phyloP scores from a whole-genome alignment of 2,888 invertebrate genomes.

The Drosophila birchii region DNA sequence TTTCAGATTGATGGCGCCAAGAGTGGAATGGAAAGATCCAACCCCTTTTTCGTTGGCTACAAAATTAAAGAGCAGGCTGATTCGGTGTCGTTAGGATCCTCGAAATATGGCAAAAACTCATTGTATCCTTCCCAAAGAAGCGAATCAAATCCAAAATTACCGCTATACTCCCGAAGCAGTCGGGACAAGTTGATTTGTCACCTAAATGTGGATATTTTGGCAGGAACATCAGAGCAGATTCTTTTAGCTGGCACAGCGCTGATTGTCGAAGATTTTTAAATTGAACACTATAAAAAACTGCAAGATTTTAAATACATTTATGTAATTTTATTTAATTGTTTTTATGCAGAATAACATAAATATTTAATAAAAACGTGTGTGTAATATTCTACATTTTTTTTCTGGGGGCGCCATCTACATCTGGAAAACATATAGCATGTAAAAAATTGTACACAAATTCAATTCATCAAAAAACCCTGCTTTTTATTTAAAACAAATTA shows the following conservation, averaged over 20 bases:
- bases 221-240: slow-evolving; percentile 71
- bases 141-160: slow-evolving; percentile 57
- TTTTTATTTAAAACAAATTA: too few species aligned
- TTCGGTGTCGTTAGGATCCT: not conserved
- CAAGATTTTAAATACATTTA: too few species aligned
- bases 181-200: slow-evolving; percentile 82
- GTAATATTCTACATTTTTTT: too few species aligned
- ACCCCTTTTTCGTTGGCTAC: slow-evolving; percentile 51
- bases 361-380: too few species aligned
- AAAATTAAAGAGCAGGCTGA: slow-evolving; percentile 20
- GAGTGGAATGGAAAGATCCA: slow-evolving; percentile 38
- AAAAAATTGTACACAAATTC: too few species aligned
- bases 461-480: too few species aligned
- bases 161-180: slow-evolving; percentile 78
- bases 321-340: too few species aligned
- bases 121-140: slow-evolving; percentile 13
- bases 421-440: too few species aligned
- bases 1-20: slow-evolving; percentile 64
- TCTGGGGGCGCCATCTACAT: too few species aligned
- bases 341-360: too few species aligned
- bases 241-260: slow-evolving; percentile 83
- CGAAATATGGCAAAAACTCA: slow-evolving; percentile 1
- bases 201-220: slow-evolving; percentile 69
- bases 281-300: too few species aligned
- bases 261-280: slow-evolving; percentile 79